Percentiles rank a stretch among this genome's conserved stretches.
These are phyloP conservation scores for Triplophysa yarkandensis DNA, from an alignment of 2,797 vertebrate species.

Conservation along the genomic window DNA sequence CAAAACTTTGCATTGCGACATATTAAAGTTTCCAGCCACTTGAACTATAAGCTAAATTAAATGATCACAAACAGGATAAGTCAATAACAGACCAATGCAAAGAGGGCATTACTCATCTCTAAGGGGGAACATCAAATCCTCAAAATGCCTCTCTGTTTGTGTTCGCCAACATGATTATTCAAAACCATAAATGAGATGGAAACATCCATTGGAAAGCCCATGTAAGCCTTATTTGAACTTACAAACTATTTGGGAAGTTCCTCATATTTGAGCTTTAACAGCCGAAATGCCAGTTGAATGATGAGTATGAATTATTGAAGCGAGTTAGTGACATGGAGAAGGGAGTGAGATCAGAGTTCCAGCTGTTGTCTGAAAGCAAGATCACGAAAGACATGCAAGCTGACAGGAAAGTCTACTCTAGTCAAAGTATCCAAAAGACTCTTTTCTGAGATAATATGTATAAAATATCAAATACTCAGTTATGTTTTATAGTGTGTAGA, in stretches of 20 bases:
- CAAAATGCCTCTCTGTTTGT: slow-evolving; percentile 19
- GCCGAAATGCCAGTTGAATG: slow-evolving; percentile 39
- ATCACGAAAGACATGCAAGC: slow-evolving; percentile 6
- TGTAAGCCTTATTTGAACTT: neutral
- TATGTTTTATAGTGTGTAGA: neutral
- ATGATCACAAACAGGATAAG: slow-evolving; percentile 31
- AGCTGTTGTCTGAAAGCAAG: slow-evolving; percentile 6
- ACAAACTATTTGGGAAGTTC: slow-evolving; percentile 27
- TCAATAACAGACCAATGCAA: slow-evolving; percentile 20
- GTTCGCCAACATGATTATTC: slow-evolving; percentile 20
- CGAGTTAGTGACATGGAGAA: slow-evolving; percentile 33
- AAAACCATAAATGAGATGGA: slow-evolving; percentile 22
- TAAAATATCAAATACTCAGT: neutral
- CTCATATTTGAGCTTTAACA: slow-evolving; percentile 34
- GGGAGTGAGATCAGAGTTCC: neutral
- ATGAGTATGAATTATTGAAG: slow-evolving; percentile 45
- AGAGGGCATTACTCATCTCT: slow-evolving; percentile 21
- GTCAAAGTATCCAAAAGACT: neutral
- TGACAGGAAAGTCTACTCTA: neutral
- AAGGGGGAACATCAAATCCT: slow-evolving; percentile 29
- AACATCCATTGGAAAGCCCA: slow-evolving; percentile 8
- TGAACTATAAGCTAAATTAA: neutral
- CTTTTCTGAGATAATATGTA: neutral
- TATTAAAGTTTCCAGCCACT: neutral
- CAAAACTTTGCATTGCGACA: neutral